phyloP scores from a whole-genome alignment of 1,140 invertebrate species.

The Hesperophylax magnus region DNA sequence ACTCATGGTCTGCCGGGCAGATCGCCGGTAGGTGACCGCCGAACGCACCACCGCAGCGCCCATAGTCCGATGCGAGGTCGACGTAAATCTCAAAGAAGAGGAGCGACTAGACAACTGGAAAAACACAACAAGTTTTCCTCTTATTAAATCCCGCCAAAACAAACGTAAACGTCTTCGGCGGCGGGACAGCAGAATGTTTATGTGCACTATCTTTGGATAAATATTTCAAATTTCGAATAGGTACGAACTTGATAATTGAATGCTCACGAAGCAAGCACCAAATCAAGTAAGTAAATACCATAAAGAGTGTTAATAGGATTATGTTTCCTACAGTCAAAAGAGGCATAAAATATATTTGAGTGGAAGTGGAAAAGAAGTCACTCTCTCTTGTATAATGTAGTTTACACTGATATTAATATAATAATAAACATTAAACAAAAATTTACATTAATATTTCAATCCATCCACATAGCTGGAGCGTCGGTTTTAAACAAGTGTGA shows the following conservation, averaged over 20 bases:
- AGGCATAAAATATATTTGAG: background rate
- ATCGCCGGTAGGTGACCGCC: conserved; percentile 9
- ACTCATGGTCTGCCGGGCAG: conserved; percentile 16
- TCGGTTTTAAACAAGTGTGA: background rate
- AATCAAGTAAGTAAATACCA: conserved; percentile 19
- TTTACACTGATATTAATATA: background rate
- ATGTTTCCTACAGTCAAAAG: background rate
- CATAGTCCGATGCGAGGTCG: background rate
- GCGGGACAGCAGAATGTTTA: background rate
- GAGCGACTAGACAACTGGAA: background rate
- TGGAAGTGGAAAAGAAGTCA: background rate
- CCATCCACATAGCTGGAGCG: background rate
- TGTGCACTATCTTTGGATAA: background rate
- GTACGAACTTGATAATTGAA: conserved; percentile 1
- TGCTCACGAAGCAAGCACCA: background rate
- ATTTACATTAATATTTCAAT: conserved; percentile 1
- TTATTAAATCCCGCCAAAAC: conserved; percentile 19
- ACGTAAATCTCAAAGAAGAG: background rate
- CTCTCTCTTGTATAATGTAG: background rate
- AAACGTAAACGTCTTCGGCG: background rate
- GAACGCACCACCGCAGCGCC: conserved; percentile 31
- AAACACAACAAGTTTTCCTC: no score
- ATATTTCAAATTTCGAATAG: background rate
- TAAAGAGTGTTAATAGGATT: conserved; percentile 16
- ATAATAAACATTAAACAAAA: background rate